These are phyloP conservation scores for Grapholita molesta DNA, from an alignment of 1,140 invertebrate genomes.

Conservation along the genomic window DNA sequence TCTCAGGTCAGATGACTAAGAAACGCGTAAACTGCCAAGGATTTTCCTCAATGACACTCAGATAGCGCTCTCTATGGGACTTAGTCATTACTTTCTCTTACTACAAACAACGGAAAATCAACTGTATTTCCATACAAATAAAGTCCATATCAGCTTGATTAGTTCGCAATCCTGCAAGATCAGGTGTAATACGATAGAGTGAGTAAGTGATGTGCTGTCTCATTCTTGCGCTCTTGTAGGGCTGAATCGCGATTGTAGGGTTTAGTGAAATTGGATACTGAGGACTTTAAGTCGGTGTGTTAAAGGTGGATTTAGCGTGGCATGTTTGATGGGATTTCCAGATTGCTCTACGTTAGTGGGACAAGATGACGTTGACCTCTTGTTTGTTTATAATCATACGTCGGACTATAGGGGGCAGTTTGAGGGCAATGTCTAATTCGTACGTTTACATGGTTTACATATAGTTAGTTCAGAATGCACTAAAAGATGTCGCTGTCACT, in stretches of 20 bases:
- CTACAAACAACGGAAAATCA: background rate
- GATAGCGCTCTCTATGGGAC: background rate
- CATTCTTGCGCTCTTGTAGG: too few relatives aligned
- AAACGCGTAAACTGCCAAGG: too few relatives aligned
- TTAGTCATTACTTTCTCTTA: background rate
- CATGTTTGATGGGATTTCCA: background rate
- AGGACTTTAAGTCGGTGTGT: background rate
- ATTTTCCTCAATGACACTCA: background rate
- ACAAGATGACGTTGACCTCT: background rate
- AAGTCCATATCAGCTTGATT: background rate
- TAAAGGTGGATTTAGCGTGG: background rate
- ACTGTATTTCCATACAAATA: background rate
- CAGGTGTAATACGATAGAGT: too few relatives aligned
- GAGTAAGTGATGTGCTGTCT: too few relatives aligned
- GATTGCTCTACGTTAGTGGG: background rate
- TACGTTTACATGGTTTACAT: too few relatives aligned
- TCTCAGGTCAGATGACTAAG: background rate
- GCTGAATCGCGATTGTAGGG: too few relatives aligned
- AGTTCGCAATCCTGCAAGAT: background rate
- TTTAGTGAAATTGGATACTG: too few relatives aligned
- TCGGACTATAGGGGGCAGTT: too few relatives aligned
- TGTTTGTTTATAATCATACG: background rate
- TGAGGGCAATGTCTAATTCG: too few relatives aligned
- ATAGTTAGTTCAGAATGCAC: too few relatives aligned
- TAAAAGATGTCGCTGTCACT: too few relatives aligned